These are phyloP conservation scores for Patella depressa DNA, from an alignment of 2,888 invertebrate genomes.

Conservation along the genomic window DNA sequence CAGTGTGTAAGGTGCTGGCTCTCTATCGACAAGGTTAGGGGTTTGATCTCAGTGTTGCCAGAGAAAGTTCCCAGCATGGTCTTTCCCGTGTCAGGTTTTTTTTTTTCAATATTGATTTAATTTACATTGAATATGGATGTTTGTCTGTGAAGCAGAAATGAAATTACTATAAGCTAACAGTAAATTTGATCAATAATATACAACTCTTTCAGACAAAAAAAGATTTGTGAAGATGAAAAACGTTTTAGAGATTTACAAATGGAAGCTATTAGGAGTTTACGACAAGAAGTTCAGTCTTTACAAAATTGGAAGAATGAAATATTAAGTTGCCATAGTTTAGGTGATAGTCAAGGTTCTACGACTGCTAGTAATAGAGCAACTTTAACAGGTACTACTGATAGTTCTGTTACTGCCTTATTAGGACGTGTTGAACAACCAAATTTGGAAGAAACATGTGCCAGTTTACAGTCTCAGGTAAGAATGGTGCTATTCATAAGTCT, in stretches of 20 bases:
- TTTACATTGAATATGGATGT: no score
- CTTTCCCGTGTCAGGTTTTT: no score
- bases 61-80: no score
- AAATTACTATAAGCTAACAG: no score
- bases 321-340: conserved; percentile 20
- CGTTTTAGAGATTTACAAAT: conserved; percentile 62
- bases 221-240: conserved; percentile 64
- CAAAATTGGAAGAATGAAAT: conserved; percentile 61
- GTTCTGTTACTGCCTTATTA: conserved; percentile 31
- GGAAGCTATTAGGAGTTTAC: conserved; percentile 63
- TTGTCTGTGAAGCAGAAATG: no score
- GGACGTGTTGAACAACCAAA: conserved; percentile 46
- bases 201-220: conserved; percentile 50
- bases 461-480: conserved; percentile 61
- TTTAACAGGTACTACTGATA: conserved; percentile 32
- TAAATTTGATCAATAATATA: no score
- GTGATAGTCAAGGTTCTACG: conserved; percentile 11
- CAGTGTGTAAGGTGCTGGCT: no score
- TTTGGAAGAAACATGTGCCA: conserved; percentile 61
- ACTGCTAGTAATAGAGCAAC: conserved; percentile 19
- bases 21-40: no score
- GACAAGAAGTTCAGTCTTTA: conserved; percentile 64
- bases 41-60: no score
- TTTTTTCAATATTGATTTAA: no score
- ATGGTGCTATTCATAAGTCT: no score